Evolutionary conservation across 2,797 vertebrate species (phyloP).

Genomic region (Melanotaenia pygmaea): DNA sequence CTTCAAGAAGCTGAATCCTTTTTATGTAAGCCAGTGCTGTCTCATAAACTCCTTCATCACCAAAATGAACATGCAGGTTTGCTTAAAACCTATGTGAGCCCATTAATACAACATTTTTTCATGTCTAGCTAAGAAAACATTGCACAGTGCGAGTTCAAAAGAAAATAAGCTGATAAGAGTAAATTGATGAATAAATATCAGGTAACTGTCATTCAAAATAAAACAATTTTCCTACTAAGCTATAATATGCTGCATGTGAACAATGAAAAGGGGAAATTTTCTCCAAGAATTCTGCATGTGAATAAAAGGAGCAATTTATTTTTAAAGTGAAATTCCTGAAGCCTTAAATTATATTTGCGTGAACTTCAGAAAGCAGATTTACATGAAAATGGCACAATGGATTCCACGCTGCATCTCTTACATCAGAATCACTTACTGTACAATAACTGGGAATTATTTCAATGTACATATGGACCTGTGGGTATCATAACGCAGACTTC

Average conservation of each 20-base stretch:
- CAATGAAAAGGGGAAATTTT: background rate
- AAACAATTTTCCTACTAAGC: background rate
- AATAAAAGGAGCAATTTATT: background rate
- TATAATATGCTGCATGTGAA: background rate
- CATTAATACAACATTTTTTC: background rate
- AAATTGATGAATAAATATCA: background rate
- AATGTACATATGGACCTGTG: background rate
- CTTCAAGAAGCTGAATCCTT: background rate
- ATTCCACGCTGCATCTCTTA: background rate
- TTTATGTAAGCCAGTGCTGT: background rate
- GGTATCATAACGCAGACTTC: background rate
- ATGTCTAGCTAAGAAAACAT: background rate
- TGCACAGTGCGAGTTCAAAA: background rate
- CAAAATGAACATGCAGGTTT: background rate
- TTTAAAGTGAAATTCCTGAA: background rate
- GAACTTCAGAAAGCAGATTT: slow-evolving; percentile 8
- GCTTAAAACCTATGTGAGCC: background rate
- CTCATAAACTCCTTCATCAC: background rate
- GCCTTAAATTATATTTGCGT: slow-evolving; percentile 4
- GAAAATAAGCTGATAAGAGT: background rate
- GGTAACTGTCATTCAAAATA: too few species aligned
- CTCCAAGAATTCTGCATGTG: background rate
- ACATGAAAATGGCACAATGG: background rate
- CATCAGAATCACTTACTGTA: background rate
- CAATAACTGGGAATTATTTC: background rate